Evolutionary conservation across 2,113 vertebrate genomes (phyloP), one percentile per base, ranked within the genome.

Genomic region (Phocoena sinus): DNA sequence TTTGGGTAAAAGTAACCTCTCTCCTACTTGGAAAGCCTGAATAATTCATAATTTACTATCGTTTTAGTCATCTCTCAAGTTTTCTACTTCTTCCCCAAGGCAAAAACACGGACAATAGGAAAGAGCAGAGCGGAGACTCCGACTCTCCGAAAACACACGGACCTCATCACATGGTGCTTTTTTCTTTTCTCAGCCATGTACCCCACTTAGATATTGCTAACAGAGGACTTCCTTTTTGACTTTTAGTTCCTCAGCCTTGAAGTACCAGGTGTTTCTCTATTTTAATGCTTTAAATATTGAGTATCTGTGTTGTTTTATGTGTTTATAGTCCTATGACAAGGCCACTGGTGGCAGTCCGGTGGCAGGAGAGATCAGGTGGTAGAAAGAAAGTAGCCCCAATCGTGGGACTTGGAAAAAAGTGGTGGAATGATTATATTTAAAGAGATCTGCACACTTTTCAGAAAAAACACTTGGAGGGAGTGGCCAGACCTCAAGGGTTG

Each of bases 131-230:
- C 38, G 9, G 1, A 20, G 25, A 4, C 67, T 47, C 44, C n/a
- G 2, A 1, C 20, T 17, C 60, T 53, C 33, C 6, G 26, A 26
- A 58, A 31, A 20, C n/a, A 6, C 15, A 1, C 28, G 23, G 56
- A 8, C 36, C 70, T 1, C 8, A 1, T 25, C 53, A 7, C 86
- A 6, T 47, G 31, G 10, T 1, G 4, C 26, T 4, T 1, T 7
- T 18, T 7, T 50, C 47, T 7, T 10, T 28, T 41, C 53, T 36
- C n/a, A 8, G 31, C 44, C 62, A 1, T 1, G 28, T 21, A 14
- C 56, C 31, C 63, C 31, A 1, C 26, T 41, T 31, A 6, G 36
- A 5, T n/a, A 26, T 44, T 84, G 70, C 31, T 58, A 13, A 85
- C 28, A 44, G 56, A 65, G 56, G 17, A 36, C 36, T 87, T 65